Base-by-base conservation (phyloP, 2,888 invertebrate species). In the Orchestes rusci region DNA sequence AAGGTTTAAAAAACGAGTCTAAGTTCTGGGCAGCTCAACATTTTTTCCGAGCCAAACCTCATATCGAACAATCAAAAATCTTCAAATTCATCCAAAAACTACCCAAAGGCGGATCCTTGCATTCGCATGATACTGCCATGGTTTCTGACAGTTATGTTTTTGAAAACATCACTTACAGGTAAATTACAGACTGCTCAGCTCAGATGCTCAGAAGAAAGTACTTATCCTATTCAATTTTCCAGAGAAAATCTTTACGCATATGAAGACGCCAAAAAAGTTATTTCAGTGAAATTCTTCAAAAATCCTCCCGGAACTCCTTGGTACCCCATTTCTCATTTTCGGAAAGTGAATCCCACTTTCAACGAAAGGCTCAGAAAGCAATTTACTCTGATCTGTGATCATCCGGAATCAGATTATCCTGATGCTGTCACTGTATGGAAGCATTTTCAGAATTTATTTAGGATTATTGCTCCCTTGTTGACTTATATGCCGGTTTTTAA, bases 31-130 rank as follows among this genome's bases (percentile, higher is more conserved):
- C 84, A 1, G 74, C 80, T 0, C 71, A 72, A 16, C 83, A 83
- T 59, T 81, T 82, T 56, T 79, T 87, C 58, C 62, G 69, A 2
- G 76, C 78, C 3, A 75, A 75, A 56, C 59, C 71, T 1, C 61
- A 69, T 18, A 80, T 87, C 31, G 69, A 73, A 4, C 53, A 70
- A 0, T 83, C 84, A 0, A 70, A 75, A 48, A 77, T 86, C 0
- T 86, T 78, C 58, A 65, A 74, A 52, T 70, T 84, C 4, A 74
- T 88, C 8, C 69, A 73, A 47, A 65, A 67, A 20, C 75, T 88
- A 73, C 87, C 88, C 0, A 88, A 88, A 66, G 88, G 84, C 2
- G 82, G 75, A 70, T 73, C 12, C 60, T 35, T 85, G 16, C 85
- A 85, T 62, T 69, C 76, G 0, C 86, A 85, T 58, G 80, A 82